phyloP scores from a whole-genome alignment of 2,888 invertebrate genomes.

The Frankliniella intonsa region DNA sequence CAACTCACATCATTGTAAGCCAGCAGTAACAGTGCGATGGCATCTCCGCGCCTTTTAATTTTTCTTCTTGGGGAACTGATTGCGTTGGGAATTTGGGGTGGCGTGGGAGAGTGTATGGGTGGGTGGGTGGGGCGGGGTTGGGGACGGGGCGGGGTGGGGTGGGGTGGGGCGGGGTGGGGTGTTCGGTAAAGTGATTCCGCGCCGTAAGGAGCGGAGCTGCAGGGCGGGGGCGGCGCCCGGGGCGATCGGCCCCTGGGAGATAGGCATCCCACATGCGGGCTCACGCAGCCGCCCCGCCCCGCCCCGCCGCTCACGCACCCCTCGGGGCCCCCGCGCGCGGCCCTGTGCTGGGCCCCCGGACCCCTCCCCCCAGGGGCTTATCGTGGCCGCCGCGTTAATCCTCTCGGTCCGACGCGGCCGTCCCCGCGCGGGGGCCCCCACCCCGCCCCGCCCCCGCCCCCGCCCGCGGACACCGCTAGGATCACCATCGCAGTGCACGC shows the following conservation, averaged over 20 bases:
- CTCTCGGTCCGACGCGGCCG: neutral
- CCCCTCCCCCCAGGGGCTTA: neutral
- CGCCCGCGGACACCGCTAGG: too few species aligned
- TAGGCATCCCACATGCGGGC: neutral
- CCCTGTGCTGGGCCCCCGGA: neutral
- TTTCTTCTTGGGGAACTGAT: too few species aligned
- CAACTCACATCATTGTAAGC: too few species aligned
- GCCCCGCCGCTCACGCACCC: too few species aligned
- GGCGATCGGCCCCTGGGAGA: neutral
- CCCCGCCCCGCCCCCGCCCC: neutral
- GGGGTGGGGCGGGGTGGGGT: too few species aligned
- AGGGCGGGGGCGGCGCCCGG: neutral
- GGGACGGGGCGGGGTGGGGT: too few species aligned
- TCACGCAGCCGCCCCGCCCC: neutral
- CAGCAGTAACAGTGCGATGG: too few species aligned
- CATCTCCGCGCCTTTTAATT: too few species aligned
- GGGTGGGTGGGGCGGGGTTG: too few species aligned
- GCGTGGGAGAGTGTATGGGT: neutral
- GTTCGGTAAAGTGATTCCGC: neutral
- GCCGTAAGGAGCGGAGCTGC: neutral
- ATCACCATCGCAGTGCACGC: too few species aligned
- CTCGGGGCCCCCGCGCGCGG: neutral
- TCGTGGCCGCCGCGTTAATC: neutral
- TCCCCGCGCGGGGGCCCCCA: neutral
- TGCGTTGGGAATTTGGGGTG: neutral